phyloP scores from a whole-genome alignment of 1,140 invertebrate genomes.

The Lepidostoma basale region DNA sequence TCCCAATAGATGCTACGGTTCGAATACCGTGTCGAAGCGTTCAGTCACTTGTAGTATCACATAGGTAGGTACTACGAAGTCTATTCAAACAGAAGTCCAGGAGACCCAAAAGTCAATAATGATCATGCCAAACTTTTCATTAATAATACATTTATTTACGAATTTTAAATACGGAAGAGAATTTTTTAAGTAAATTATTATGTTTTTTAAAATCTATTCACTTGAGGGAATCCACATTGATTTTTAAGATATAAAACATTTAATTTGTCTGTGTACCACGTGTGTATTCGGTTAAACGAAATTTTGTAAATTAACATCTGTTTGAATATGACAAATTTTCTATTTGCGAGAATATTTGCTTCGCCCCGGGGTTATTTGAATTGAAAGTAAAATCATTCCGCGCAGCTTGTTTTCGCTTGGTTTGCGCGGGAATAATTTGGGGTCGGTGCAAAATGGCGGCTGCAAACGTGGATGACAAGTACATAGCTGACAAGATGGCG shows the following conservation, averaged over 20 bases:
- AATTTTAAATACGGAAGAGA: no score
- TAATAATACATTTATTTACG: not conserved
- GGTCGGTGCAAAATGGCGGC: constrained; percentile 21
- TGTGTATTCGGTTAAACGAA: not conserved
- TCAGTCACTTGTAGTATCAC: no score
- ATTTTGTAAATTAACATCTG: constrained; percentile 1
- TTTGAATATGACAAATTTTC: not conserved
- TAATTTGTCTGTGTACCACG: constrained; percentile 5
- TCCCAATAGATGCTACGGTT: no score
- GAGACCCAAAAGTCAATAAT: not conserved
- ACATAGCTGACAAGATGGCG: constrained; percentile 10
- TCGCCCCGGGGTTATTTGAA: not conserved
- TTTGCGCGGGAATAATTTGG: constrained; percentile 9
- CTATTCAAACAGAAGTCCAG: no score
- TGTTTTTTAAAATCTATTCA: no score
- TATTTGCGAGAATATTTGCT: not conserved
- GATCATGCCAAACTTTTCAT: not conserved
- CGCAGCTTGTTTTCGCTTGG: constrained; percentile 9
- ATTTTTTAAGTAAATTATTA: no score
- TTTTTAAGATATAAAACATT: constrained; percentile 2
- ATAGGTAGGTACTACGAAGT: no score
- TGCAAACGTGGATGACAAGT: constrained; percentile 12
- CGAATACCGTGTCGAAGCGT: no score
- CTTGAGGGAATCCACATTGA: constrained; percentile 20
- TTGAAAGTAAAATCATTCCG: constrained; percentile 7